A percentile compares a stretch with the other conserved stretches of the same genome.
phyloP scores from a whole-genome alignment of 2,113 vertebrate species.

The Rutilus rutilus region DNA sequence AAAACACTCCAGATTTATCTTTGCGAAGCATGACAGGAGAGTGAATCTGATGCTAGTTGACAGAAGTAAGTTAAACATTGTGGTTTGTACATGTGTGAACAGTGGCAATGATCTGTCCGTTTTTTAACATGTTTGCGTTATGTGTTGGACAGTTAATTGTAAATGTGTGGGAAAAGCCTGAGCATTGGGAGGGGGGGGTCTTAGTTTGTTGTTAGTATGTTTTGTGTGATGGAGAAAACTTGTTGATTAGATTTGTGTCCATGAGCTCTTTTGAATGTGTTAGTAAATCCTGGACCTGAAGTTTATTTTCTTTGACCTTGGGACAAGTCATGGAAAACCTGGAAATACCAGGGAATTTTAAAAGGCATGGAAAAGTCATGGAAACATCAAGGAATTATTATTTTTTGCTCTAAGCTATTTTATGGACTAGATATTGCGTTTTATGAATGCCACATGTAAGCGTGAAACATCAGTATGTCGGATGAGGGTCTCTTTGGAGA shows the following conservation, averaged over 20 bases:
- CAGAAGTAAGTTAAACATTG: neutral
- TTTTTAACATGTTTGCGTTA: neutral
- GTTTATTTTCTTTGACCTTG: neutral
- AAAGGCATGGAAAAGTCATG: neutral
- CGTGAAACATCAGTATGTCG: neutral
- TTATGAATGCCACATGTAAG: neutral
- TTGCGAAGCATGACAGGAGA: neutral
- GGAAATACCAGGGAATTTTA: neutral
- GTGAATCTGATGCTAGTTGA: neutral
- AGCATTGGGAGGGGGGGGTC: neutral
- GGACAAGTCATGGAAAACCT: neutral
- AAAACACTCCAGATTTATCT: constrained; percentile 16
- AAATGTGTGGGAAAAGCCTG: neutral
- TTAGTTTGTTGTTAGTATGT: neutral
- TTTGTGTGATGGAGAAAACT: neutral
- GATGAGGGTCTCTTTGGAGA: neutral
- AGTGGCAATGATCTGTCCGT: neutral
- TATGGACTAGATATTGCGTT: neutral
- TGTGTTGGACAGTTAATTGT: neutral
- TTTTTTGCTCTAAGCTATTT: neutral
- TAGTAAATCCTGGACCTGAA: neutral
- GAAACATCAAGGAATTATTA: too few species aligned
- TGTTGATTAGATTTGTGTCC: constrained; percentile 12
- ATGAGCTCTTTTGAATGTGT: neutral
- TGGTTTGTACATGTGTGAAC: constrained; percentile 6